phyloP scores from a whole-genome alignment of 2,888 invertebrate genomes.

The Microplitis deprimator region DNA sequence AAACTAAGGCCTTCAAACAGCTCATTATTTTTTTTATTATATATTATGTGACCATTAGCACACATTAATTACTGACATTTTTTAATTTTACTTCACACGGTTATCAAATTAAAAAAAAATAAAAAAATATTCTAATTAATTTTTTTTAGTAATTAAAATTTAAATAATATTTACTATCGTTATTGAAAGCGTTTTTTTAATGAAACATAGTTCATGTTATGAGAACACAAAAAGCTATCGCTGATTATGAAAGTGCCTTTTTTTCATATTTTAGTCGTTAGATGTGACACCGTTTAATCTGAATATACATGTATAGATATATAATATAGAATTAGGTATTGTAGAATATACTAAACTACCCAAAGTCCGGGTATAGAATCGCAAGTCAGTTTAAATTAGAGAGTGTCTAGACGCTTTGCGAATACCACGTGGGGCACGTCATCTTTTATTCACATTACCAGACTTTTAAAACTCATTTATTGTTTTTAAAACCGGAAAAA shows the following conservation, averaged over 20 bases:
- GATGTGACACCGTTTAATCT: constrained; percentile 55
- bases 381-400: constrained; percentile 62
- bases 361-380: constrained; percentile 42
- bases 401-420: constrained; percentile 60
- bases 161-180: no score
- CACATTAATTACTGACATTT: background rate
- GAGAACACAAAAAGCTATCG: background rate
- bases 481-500: constrained; percentile 17
- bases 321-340: constrained; percentile 23
- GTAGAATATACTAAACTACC: background rate
- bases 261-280: constrained; percentile 57
- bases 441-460: constrained; percentile 27
- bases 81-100: no score
- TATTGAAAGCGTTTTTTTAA: no score
- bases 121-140: no score
- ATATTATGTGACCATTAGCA: background rate
- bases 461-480: constrained; percentile 46
- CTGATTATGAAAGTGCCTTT: constrained; percentile 43
- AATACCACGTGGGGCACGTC: constrained; percentile 58
- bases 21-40: constrained; percentile 27
- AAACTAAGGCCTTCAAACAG: constrained; percentile 48
- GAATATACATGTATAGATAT: constrained; percentile 27
- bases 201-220: no score
- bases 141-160: no score
- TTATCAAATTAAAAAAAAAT: no score